phyloP scores from a whole-genome alignment of 92 coral and sea anemone species.

The Umimayanthus chanpuru region DNA sequence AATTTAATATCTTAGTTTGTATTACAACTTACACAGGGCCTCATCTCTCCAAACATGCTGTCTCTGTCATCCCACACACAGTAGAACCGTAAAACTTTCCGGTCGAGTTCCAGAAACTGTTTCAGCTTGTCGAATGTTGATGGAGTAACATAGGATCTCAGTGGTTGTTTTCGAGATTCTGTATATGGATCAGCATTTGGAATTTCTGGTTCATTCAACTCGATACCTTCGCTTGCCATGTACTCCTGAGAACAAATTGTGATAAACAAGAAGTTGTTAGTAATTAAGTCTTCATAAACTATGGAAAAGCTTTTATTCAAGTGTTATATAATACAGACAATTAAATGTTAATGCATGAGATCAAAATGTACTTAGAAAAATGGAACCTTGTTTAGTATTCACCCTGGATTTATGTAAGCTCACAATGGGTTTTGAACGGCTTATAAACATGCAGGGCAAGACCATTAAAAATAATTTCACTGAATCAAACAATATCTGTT shows the following conservation, averaged over 20 bases:
- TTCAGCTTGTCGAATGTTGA: constrained; percentile 92
- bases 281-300: too few species aligned
- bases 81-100: constrained; percentile 92
- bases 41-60: constrained; percentile 99
- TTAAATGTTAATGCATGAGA: too few species aligned
- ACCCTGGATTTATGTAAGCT: too few species aligned
- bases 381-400: too few species aligned
- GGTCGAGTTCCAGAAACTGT: constrained; percentile 91
- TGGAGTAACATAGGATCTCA: constrained; percentile 87
- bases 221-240: constrained; percentile 99
- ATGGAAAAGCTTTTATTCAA: neutral
- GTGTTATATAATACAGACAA: too few species aligned
- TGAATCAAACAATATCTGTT: too few species aligned
- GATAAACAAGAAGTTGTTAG: neutral
- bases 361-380: too few species aligned
- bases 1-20: too few species aligned
- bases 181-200: constrained; percentile 80
- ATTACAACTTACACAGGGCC: constrained; percentile 87
- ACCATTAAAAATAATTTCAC: too few species aligned
- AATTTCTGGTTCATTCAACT: constrained; percentile 73
- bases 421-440: too few species aligned
- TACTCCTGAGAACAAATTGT: constrained; percentile 69
- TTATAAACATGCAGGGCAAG: too few species aligned
- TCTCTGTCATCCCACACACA: constrained; percentile 99
- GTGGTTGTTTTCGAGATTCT: constrained; percentile 91